Percentiles rank a stretch among this genome's conserved stretches.
These are phyloP conservation scores for Semaprochilodus insignis DNA, from an alignment of 2,797 vertebrate species.

Conservation along the genomic window DNA sequence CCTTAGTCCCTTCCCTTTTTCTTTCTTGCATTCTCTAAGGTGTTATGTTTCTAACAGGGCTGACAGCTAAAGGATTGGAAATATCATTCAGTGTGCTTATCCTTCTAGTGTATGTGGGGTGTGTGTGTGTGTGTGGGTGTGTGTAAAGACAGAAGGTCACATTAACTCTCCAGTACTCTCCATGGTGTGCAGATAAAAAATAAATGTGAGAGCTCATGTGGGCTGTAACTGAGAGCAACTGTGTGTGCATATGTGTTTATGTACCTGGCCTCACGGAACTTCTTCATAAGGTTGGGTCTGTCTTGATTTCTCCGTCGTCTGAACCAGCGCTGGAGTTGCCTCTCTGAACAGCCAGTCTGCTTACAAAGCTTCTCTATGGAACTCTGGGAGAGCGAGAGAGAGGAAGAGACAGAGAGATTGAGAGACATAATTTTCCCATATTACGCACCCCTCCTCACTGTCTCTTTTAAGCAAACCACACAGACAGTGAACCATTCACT, in stretches of 20 bases:
- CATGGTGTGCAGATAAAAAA: background rate
- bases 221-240: background rate
- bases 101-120: background rate
- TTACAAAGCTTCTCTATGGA: constrained; percentile 83
- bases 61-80: background rate
- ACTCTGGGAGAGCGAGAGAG: constrained; percentile 71
- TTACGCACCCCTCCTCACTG: too few relatives aligned
- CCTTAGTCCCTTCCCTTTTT: background rate
- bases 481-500: too few relatives aligned
- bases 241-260: background rate
- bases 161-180: background rate
- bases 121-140: background rate
- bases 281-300: constrained; percentile 92
- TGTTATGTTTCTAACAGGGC: background rate
- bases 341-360: constrained; percentile 80
- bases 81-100: background rate
- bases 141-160: background rate
- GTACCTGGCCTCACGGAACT: constrained; percentile 93
- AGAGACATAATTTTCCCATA: background rate
- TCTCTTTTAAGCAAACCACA: too few relatives aligned
- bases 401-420: background rate
- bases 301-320: constrained; percentile 93
- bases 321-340: constrained; percentile 94
- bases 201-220: background rate
- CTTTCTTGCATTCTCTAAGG: background rate